A percentile compares a stretch with the other conserved stretches of the same genome.
Conservation (phyloP, 1,140 invertebrate genomes). For the Triops longicaudatus region DNA sequence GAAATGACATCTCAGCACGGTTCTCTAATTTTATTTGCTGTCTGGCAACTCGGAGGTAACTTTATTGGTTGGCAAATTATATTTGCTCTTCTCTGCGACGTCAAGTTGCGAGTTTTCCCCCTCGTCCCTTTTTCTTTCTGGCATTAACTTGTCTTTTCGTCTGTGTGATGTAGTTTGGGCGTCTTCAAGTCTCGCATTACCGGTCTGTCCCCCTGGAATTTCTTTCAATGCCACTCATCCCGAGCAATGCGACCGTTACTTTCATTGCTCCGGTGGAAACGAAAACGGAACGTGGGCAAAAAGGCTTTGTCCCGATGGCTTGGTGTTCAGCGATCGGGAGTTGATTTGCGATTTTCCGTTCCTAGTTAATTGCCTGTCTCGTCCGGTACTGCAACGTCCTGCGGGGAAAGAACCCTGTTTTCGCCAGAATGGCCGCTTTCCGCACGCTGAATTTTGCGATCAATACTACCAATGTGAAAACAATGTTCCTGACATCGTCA, state of each 20-base stretch:
- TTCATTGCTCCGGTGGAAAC: neutral
- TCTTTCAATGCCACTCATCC: constrained; percentile 10
- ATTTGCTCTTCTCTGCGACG: neutral
- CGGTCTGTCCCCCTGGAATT: neutral
- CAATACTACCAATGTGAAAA: constrained; percentile 15
- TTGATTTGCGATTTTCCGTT: constrained; percentile 17
- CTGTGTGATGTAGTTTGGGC: constrained; percentile 14
- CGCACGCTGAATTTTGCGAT: constrained; percentile 1
- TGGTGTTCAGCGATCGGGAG: constrained; percentile 15
- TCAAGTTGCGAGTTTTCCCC: neutral
- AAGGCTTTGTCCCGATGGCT: constrained; percentile 17
- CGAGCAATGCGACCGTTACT: constrained; percentile 10
- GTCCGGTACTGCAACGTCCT: constrained; percentile 12
- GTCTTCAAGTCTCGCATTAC: neutral
- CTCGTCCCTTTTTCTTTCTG: neutral
- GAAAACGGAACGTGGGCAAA: neutral
- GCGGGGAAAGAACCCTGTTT: constrained; percentile 1
- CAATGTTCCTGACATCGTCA: constrained; percentile 23
- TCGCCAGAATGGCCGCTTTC: constrained; percentile 5
- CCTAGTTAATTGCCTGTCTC: constrained; percentile 14
- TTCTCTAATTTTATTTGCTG: constrained; percentile 9
- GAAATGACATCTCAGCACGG: neutral
- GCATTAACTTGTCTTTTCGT: neutral
- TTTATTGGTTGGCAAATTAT: neutral
- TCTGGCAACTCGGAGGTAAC: neutral